Percentiles rank a stretch among this genome's conserved stretches.
Conservation (phyloP, 2,113 vertebrate genomes). For the pig (Sus scrofa) region DNA sequence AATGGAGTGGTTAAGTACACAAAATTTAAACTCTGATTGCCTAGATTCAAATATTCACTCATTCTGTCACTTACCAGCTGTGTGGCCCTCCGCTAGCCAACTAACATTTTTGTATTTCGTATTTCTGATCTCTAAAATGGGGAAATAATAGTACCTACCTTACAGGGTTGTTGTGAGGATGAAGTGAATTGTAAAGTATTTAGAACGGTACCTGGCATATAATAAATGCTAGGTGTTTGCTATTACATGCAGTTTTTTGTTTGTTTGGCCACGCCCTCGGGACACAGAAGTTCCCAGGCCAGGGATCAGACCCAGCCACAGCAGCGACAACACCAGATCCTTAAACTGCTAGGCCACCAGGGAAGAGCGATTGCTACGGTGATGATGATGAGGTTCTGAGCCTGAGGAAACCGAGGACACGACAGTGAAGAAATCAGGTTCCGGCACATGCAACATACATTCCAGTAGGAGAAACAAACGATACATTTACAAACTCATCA, state of each 20-base stretch:
- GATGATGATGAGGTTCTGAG: background rate
- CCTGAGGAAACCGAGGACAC: background rate
- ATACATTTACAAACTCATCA: background rate
- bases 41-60: background rate
- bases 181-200: slow-evolving; percentile 2
- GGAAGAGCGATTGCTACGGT: background rate
- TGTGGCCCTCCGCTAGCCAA: background rate
- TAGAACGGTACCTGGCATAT: background rate
- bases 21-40: background rate
- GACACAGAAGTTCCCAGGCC: too few relatives aligned
- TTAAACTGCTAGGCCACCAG: too few relatives aligned
- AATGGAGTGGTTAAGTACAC: background rate
- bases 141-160: background rate
- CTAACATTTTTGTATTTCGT: background rate
- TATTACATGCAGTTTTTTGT: too few relatives aligned
- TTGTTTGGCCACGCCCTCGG: too few relatives aligned
- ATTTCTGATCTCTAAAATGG: background rate
- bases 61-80: background rate
- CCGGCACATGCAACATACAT: background rate
- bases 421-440: background rate
- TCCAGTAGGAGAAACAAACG: background rate
- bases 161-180: background rate
- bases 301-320: too few relatives aligned
- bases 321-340: too few relatives aligned
- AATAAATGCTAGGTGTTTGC: background rate